Percentiles rank a stretch among this genome's conserved stretches.
These are phyloP conservation scores for Zootermopsis nevadensis DNA, from an alignment of 2,888 invertebrate genomes.

Conservation along the genomic window DNA sequence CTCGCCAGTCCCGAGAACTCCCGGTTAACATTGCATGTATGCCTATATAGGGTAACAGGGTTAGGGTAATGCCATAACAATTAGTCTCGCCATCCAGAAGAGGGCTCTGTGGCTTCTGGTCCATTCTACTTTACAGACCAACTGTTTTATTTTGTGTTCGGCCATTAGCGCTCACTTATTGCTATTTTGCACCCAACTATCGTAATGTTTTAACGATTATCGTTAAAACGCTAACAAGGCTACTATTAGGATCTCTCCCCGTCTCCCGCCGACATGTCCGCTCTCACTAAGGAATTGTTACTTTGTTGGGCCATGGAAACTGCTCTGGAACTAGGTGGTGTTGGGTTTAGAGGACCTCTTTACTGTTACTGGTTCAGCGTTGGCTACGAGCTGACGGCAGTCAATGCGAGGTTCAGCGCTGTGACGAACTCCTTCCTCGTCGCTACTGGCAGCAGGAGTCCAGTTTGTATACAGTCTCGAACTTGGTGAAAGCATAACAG, in stretches of 20 bases:
- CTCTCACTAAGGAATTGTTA: not conserved
- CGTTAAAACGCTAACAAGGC: constrained; percentile 40
- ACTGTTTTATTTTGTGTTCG: constrained; percentile 24
- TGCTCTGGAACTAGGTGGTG: not conserved
- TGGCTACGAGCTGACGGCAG: not conserved
- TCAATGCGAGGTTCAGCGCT: not conserved
- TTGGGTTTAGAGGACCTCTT: not conserved
- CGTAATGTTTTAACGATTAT: constrained; percentile 40
- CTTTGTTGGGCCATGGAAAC: not conserved
- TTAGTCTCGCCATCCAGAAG: constrained; percentile 17
- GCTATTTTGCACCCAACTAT: constrained; percentile 35
- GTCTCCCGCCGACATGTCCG: not conserved
- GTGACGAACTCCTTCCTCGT: not conserved
- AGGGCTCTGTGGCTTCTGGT: not conserved
- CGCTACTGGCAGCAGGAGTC: no score
- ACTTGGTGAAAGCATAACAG: no score
- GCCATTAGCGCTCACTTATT: constrained; percentile 36
- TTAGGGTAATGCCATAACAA: constrained; percentile 23
- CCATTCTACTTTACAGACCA: not conserved
- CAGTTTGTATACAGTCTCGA: no score
- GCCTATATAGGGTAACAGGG: no score
- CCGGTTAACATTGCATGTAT: no score
- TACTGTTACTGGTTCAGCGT: constrained; percentile 12
- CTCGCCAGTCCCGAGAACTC: not conserved
- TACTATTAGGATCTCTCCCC: not conserved